A percentile compares a stretch with the other conserved stretches of the same genome.
These are phyloP conservation scores for Paraescarpia echinospica DNA, from an alignment of 1,140 invertebrate genomes.

Conservation along the genomic window DNA sequence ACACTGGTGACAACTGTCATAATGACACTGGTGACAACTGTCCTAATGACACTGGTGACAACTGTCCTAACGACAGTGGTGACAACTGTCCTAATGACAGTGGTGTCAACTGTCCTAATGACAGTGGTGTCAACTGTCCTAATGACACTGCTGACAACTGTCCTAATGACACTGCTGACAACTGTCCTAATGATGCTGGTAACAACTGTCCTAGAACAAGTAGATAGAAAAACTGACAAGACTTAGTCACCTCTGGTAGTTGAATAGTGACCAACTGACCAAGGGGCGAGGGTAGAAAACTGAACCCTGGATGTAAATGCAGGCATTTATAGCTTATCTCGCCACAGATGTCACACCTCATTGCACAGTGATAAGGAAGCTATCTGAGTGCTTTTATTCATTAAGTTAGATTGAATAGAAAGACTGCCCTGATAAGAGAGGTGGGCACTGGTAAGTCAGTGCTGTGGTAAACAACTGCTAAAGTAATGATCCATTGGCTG, in stretches of 20 bases:
- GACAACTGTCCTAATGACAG: no score
- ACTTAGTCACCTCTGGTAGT: not conserved
- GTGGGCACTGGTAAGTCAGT: not conserved
- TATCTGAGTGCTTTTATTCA: not conserved
- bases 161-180: no score
- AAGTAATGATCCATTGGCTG: not conserved
- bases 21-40: no score
- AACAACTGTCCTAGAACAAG: not conserved
- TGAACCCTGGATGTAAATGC: not conserved
- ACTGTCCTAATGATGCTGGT: not conserved
- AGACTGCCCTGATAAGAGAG: not conserved
- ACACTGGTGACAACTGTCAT: no score
- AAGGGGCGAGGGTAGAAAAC: not conserved
- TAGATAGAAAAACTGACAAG: not conserved
- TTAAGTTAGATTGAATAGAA: not conserved
- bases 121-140: no score
- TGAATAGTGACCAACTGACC: not conserved
- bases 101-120: no score
- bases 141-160: no score
- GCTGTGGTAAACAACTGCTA: not conserved
- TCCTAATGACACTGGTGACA: no score
- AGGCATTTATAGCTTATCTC: not conserved
- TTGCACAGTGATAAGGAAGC: not conserved
- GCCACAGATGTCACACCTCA: not conserved
- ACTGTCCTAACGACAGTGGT: no score